Conservation (phyloP, 2,797 vertebrate genomes). For the Myotis planiceps region DNA sequence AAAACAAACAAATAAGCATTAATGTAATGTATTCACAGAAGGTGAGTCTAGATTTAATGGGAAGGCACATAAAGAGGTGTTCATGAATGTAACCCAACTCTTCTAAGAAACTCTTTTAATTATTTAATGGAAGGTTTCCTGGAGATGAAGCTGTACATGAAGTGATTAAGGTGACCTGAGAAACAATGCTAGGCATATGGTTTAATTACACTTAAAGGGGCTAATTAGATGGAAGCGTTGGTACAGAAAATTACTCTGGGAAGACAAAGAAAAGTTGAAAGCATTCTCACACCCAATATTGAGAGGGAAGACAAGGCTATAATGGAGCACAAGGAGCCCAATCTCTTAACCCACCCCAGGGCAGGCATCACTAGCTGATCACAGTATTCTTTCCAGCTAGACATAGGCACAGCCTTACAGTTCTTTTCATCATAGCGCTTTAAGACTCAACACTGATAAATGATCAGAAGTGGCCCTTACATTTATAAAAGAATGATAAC, state of each 20-base stretch:
- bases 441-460: neutral
- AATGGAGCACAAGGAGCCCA: too few species aligned
- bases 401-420: neutral
- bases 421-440: neutral
- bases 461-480: neutral
- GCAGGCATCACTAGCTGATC: neutral
- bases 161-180: slow-evolving; percentile 38
- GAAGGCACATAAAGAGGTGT: slow-evolving; percentile 37
- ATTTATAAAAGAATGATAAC: neutral
- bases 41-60: neutral
- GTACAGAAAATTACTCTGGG: slow-evolving; percentile 22
- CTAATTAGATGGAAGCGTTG: neutral
- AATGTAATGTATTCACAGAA: slow-evolving; percentile 43
- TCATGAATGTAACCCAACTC: slow-evolving; percentile 3
- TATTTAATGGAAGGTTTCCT: slow-evolving; percentile 22
- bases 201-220: slow-evolving; percentile 47
- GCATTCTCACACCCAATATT: neutral
- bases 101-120: slow-evolving; percentile 37
- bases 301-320: neutral
- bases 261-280: neutral
- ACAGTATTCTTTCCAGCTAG: neutral
- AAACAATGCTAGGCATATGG: slow-evolving; percentile 7
- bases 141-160: slow-evolving; percentile 8
- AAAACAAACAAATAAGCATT: slow-evolving; percentile 48
- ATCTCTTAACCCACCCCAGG: neutral